These are phyloP conservation scores for Glandiceps talaboti DNA, from an alignment of 53 echinoderm and acorn worm genomes.

Conservation along the genomic window DNA sequence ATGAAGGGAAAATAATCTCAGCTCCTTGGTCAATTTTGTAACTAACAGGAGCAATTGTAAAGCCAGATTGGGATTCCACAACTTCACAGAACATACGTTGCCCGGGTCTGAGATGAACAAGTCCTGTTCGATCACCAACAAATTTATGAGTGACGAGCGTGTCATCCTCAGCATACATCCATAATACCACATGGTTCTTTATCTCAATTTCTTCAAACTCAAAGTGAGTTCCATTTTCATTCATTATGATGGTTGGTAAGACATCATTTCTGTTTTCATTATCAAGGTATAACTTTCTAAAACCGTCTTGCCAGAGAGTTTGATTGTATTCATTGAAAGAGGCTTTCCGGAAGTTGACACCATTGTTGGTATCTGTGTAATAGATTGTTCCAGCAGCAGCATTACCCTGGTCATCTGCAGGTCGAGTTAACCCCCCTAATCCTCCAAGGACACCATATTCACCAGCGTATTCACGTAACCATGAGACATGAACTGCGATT, in stretches of 20 bases:
- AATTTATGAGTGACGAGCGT: conserved; percentile 58
- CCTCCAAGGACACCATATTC: conserved; percentile 49
- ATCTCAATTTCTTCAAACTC: conserved; percentile 82
- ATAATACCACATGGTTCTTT: conserved; percentile 70
- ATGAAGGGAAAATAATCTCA: conserved; percentile 73
- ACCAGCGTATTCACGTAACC: conserved; percentile 70
- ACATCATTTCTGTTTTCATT: conserved; percentile 65
- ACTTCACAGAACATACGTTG: conserved; percentile 79
- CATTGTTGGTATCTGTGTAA: conserved; percentile 80
- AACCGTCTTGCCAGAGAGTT: conserved; percentile 53
- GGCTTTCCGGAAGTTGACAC: conserved; percentile 54
- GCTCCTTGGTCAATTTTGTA: conserved; percentile 45
- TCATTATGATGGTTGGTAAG: conserved; percentile 65
- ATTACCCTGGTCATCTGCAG: conserved; percentile 19
- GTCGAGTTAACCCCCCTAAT: conserved; percentile 14
- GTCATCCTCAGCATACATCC: conserved; percentile 51
- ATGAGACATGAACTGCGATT: conserved; percentile 73
- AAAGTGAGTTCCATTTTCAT: conserved; percentile 64
- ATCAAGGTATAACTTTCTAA: conserved; percentile 58
- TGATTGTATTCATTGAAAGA: conserved; percentile 25
- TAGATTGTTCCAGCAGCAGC: conserved; percentile 75
- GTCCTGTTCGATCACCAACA: conserved; percentile 73
- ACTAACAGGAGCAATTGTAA: conserved; percentile 83
- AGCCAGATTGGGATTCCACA: conserved; percentile 74
- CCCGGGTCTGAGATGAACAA: conserved; percentile 40